Base-by-base conservation (phyloP, 1,140 invertebrate species). In the Pseudomyrmex dendroicus region DNA sequence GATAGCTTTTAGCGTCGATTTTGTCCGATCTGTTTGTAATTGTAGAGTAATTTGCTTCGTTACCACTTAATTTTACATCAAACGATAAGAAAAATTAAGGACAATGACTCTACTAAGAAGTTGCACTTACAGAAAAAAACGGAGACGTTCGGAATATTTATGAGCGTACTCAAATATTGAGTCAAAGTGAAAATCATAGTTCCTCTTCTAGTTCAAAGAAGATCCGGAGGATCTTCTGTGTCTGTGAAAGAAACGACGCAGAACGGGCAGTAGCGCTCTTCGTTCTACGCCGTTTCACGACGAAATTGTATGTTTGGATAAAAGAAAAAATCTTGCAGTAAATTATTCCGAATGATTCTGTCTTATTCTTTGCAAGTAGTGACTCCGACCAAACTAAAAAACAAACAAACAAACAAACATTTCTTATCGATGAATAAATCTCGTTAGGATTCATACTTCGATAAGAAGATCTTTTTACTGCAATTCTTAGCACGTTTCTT, bases 31-130 rank as follows among this genome's bases (percentile, higher is more conserved):
- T 78, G 82, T 84, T 87, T 88, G 77, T 87, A 84, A 84, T 35
- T 78, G 59, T 88, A 88, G 80, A 52, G 44, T 77, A 73, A 72
- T 68, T 74, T 12, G 54, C 35, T 83, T 83, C 78, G 73, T 86
- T 83, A 88, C 59, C 86, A 86, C 86, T 83, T 88, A 88, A 88
- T 88, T 88, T 87, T 87, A 83, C 87, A 80, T 73, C 35, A 77
- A 68, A 54, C 74, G 54, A 20, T 83, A 82, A 83, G n/a, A 76
- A 0, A 35, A 7, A 46, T 54, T 25, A 56, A n/a, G 50, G 44
- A 54, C 62, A 22, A 61, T 61, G 57, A 61, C 56, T 61, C 76
- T 57, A 57, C 63, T 7, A 1, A 54, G 54, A 56, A 22, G 66
- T 80, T 59, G 22, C 56, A 72, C 54, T 80, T 57, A 15, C 44